Base-by-base conservation (phyloP, 2,888 invertebrate genomes). In the Entomobrya multifasciata region DNA sequence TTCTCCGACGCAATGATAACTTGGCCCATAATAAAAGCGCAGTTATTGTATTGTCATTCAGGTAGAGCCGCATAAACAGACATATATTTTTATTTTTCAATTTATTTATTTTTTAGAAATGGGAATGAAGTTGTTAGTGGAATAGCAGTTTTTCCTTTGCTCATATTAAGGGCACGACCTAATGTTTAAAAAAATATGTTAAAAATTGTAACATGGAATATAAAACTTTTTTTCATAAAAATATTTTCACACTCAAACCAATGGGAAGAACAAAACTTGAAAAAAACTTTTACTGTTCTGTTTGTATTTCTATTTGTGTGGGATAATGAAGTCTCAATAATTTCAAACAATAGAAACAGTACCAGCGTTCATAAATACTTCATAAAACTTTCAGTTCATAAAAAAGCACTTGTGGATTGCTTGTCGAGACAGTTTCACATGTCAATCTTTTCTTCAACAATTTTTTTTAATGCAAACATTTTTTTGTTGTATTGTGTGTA, bases 251-350 rank as follows among this genome's bases (percentile, higher is more conserved):
- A 25, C n/a, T n/a, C n/a, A 57, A 62, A 55, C 13, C 47, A 1
- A 47, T n/a, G 20, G 52, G 52, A 55, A 55, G 52, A n/a, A 55
- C 17, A 55, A 20, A n/a, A 8, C 20, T 15, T 8, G 20, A 30
- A 27, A 62, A 62, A 62, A 30, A 20, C 62, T 62, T 17, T 62
- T 30, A 30, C 30, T 62, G 62, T 30, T 13, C n/a, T 62, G 62
- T 62, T 62, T 62, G 62, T n/a, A 62, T 62, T 62, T 30, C 62
- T 15, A 57, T 57, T 57, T 57, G 57, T 57, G 57, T 57, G 57
- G 57, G 57, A 57, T 57, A 57, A 57, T 57, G 57, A 25, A 57
- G 57, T 57, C 25, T 57, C 22, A 57, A 57, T 57, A 22, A 57
- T 25, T 57, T 25, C 57, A 25, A 25, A 57, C 25, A 57, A 17